A percentile compares a stretch with the other conserved stretches of the same genome.
phyloP scores from a whole-genome alignment of 35 echinoderm and acorn worm species.

The Patiria miniata region DNA sequence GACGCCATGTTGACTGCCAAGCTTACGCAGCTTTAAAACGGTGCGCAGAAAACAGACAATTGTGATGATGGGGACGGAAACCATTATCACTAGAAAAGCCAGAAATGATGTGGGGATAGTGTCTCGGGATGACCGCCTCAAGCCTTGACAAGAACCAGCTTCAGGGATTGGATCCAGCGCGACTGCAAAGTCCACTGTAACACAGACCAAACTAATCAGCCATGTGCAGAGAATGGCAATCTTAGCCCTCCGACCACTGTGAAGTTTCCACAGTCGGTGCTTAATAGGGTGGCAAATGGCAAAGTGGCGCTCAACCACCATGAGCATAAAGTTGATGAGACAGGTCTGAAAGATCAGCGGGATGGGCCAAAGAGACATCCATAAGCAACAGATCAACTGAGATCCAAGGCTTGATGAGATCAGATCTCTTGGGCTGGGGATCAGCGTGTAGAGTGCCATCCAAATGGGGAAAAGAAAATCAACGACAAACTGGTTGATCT shows the following conservation, averaged over 20 bases:
- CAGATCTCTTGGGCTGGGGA: neutral
- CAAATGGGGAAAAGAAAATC: neutral
- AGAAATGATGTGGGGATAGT: too few relatives aligned
- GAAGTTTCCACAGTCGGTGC: neutral
- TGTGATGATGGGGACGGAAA: neutral
- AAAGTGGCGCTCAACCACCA: neutral
- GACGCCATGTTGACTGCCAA: neutral
- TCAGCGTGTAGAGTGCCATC: neutral
- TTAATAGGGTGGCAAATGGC: neutral
- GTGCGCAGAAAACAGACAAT: neutral
- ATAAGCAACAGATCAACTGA: neutral
- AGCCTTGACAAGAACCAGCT: too few relatives aligned
- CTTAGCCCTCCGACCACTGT: neutral
- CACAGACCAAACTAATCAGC: neutral
- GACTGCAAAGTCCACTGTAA: neutral
- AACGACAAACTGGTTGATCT: neutral
- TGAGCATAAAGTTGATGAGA: neutral
- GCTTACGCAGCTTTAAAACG: neutral
- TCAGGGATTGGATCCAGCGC: too few relatives aligned
- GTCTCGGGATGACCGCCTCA: too few relatives aligned
- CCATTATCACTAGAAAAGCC: too few relatives aligned
- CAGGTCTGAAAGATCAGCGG: neutral
- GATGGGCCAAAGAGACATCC: neutral
- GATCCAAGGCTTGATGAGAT: neutral
- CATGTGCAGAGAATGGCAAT: neutral